Evolutionary conservation across 1,140 invertebrate species (phyloP).

Genomic region (Atta colombica): DNA sequence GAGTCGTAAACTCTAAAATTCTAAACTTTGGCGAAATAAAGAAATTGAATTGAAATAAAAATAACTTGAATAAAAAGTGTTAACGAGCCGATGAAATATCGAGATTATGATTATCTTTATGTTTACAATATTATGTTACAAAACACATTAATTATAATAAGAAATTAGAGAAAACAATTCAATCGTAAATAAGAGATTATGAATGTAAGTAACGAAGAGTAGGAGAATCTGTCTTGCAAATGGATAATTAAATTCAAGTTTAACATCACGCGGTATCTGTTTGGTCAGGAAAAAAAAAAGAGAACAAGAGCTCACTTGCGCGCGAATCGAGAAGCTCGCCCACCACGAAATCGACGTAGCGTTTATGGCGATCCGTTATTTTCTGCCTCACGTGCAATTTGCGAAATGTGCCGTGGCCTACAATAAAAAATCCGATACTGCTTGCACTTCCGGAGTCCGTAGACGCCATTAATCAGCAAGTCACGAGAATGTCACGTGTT

Average conservation of each 20-base stretch:
- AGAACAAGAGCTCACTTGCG: not conserved
- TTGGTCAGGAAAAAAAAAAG: not conserved
- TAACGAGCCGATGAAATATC: not conserved
- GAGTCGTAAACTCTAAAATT: not conserved
- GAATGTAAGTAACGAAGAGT: not conserved
- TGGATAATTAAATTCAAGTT: not conserved
- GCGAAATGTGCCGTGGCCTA: constrained; percentile 45
- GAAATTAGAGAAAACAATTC: not conserved
- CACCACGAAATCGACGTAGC: constrained; percentile 36
- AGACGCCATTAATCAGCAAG: constrained; percentile 69
- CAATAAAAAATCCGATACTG: constrained; percentile 71
- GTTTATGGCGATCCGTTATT: constrained; percentile 61
- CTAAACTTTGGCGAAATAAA: not conserved
- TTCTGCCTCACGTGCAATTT: constrained; percentile 63
- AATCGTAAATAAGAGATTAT: not conserved
- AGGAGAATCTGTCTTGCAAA: not conserved
- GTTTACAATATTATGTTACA: not conserved
- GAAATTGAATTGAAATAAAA: not conserved
- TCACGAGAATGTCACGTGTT: constrained; percentile 60
- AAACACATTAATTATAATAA: not conserved
- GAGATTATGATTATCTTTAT: not conserved
- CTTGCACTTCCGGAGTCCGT: constrained; percentile 66
- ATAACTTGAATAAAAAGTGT: not conserved
- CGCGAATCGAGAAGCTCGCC: not conserved
- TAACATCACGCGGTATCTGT: not conserved